A percentile compares a stretch with the other conserved stretches of the same genome.
Evolutionary conservation across 2,888 invertebrate species (phyloP).

Genomic region (Pollenia amentaria): DNA sequence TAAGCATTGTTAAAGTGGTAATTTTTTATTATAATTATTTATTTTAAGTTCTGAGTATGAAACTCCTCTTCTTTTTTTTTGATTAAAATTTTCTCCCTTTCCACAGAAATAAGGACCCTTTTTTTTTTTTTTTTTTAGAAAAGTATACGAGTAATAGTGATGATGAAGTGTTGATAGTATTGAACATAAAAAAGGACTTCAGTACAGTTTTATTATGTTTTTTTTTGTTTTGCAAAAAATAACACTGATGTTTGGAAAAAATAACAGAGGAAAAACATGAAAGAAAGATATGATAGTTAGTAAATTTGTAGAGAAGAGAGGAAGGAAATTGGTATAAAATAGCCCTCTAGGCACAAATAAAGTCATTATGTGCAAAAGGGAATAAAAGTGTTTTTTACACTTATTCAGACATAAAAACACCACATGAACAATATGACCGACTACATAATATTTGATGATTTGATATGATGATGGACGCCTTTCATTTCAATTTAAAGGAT

Average conservation of each 20-base stretch:
- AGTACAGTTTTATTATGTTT: slow-evolving; percentile 30
- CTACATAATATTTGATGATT: slow-evolving; percentile 43
- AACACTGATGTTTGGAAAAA: slow-evolving; percentile 40
- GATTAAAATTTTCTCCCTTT: neutral
- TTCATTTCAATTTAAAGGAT: slow-evolving; percentile 62
- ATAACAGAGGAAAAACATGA: slow-evolving; percentile 6
- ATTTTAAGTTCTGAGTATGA: neutral
- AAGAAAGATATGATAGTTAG: slow-evolving; percentile 27
- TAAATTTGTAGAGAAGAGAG: slow-evolving; percentile 13
- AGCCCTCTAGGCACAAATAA: slow-evolving; percentile 73
- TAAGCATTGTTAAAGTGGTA: too few species aligned
- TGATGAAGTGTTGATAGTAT: slow-evolving; percentile 70
- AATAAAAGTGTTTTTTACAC: slow-evolving; percentile 67
- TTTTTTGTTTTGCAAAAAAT: slow-evolving; percentile 34
- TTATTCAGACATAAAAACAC: slow-evolving; percentile 13
- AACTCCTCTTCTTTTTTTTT: neutral
- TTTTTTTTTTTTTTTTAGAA: slow-evolving; percentile 26
- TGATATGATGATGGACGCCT: slow-evolving; percentile 64
- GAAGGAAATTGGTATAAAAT: slow-evolving; percentile 72
- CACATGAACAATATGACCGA: slow-evolving; percentile 18
- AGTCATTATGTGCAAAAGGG: slow-evolving; percentile 68
- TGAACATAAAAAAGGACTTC: slow-evolving; percentile 57
- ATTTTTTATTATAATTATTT: too few species aligned
- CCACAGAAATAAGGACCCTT: slow-evolving; percentile 8
- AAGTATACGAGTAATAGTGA: slow-evolving; percentile 50